Base-by-base conservation (phyloP, 2,113 vertebrate genomes). In the Pongo pygmaeus region DNA sequence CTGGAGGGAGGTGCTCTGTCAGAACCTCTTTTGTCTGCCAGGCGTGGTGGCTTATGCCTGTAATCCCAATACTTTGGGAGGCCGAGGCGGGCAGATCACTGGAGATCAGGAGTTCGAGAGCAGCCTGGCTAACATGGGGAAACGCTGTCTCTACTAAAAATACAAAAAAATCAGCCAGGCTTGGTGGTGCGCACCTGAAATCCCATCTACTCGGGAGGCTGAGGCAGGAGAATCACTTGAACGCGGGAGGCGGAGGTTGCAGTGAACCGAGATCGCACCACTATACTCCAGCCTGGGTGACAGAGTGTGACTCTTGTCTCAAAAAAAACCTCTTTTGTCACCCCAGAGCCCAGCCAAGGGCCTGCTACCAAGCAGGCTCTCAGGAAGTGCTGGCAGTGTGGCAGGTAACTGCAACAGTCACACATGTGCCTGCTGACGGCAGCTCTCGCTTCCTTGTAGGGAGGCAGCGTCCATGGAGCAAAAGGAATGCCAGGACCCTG, bases 391-490 rank as follows among this genome's bases (percentile, higher is more conserved):
- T 32, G 59, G 61, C 46, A 27, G 50, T 32, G 20, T 23, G n/a
- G 48, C 78, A 57, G 72, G 85, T 59, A 18, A 52, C 14, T n/a
- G 57, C 18, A 46, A 46, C 27, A 18, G 32, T 35, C 67, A 35
- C 92, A 55, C n/a, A 59, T 8, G 2, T 12, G 43, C 93, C 92
- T 14, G 17, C 88, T 98, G 92, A 98, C 46, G 1, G 55, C 22
- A 87, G 64, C 57, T 95, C 96, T 96, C 64, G 12, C 97, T 98
- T 98, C 30, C 12, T 98, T 91, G 6, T 91, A 98, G 98, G 98
- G 98, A 97, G 97, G 94, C 98, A 96, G 98, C 96, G 98, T 98
- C 98, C 98, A 99, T 99, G 99, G 99, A 98, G 97, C 98, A 93
- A 89, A 98, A 98, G 98, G 98, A 98, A 98, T 97, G 98, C 98